A percentile compares a stretch with the other conserved stretches of the same genome.
Evolutionary conservation across 1,140 invertebrate genomes (phyloP).

Genomic region (Idris sp.): DNA sequence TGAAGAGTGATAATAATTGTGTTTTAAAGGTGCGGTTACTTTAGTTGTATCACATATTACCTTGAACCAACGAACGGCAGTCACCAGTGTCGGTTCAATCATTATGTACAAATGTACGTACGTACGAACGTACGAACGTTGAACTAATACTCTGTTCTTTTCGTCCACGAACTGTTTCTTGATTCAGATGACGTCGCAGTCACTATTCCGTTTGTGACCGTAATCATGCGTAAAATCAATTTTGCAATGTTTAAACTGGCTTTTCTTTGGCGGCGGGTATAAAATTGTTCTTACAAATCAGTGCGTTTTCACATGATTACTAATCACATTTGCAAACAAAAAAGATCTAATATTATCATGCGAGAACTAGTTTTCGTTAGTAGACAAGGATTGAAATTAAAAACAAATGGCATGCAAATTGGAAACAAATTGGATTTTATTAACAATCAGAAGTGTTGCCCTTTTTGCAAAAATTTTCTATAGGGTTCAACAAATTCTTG

Average conservation of each 20-base stretch:
- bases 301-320: conserved; percentile 11
- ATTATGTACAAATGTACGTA: conserved; percentile 53
- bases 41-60: conserved; percentile 57
- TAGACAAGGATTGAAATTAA: no score
- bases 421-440: conserved; percentile 2
- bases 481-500: no score
- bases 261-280: conserved; percentile 49
- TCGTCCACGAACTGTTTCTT: conserved; percentile 39
- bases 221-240: conserved; percentile 62
- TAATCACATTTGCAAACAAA: conserved; percentile 44
- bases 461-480: no score
- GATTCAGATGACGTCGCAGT: conserved; percentile 52
- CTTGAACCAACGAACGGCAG: conserved; percentile 52
- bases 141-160: conserved; percentile 52
- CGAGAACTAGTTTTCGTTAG: conserved; percentile 13
- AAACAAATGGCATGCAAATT: conserved; percentile 8
- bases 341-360: conserved; percentile 7
- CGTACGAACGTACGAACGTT: conserved; percentile 45
- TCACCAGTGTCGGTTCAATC: conserved; percentile 39
- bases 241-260: conserved; percentile 51
- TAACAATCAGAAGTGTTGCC: neutral
- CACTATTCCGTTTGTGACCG: conserved; percentile 49
- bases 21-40: conserved; percentile 55
- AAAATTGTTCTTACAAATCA: conserved; percentile 38
- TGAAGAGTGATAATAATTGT: conserved; percentile 28